Evolutionary conservation across 2,797 vertebrate species (phyloP).

Genomic region (Etheostoma perlongum): DNA sequence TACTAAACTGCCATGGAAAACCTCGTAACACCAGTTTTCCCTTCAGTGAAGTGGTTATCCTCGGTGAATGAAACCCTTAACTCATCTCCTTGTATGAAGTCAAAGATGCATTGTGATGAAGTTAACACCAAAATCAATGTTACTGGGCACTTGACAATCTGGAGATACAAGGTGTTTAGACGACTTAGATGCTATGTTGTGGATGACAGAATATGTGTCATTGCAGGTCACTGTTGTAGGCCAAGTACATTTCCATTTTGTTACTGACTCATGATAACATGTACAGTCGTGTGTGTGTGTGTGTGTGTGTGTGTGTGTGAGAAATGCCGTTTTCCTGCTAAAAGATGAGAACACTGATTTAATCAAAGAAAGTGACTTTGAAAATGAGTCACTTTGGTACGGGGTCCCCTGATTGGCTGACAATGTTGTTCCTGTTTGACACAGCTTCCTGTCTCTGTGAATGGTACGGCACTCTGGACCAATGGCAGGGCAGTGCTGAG

Average conservation of each 20-base stretch:
- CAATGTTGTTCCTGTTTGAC: constrained; percentile 71
- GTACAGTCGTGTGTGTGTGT: too few species aligned
- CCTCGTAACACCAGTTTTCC: neutral
- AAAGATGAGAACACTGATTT: constrained; percentile 58
- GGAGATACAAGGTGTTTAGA: constrained; percentile 12
- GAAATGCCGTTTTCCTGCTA: constrained; percentile 22
- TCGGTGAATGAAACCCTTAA: neutral
- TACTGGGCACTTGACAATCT: constrained; percentile 1
- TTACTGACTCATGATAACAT: constrained; percentile 63
- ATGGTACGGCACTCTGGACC: constrained; percentile 63
- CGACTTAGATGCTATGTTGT: neutral
- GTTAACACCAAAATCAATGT: neutral
- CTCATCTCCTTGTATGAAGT: neutral
- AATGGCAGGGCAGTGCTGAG: constrained; percentile 75
- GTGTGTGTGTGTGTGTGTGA: neutral
- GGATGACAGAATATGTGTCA: constrained; percentile 56
- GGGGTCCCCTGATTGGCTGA: constrained; percentile 69
- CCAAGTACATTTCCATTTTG: constrained; percentile 48
- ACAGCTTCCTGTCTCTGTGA: constrained; percentile 82
- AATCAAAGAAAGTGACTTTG: constrained; percentile 72
- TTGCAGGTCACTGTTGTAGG: constrained; percentile 16
- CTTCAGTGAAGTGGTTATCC: neutral
- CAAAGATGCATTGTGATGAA: neutral
- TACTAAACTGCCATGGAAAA: neutral
- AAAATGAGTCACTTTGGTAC: constrained; percentile 72